phyloP scores from a whole-genome alignment of 2,888 invertebrate genomes.

The Lepetodrilus schrolli region DNA sequence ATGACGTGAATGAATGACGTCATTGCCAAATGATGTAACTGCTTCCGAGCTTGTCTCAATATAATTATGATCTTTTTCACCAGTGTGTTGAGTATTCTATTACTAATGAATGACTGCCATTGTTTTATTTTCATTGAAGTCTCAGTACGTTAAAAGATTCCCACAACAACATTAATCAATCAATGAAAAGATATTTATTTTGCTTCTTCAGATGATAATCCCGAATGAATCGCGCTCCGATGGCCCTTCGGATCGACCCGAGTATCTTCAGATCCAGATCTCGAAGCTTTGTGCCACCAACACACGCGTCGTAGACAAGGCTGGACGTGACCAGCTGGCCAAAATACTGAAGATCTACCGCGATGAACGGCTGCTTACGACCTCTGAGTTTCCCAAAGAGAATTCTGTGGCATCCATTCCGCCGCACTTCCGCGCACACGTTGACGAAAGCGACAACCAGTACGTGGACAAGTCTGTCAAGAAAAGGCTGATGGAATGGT shows the following conservation, averaged over 20 bases:
- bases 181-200: too few relatives aligned
- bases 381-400: conserved; percentile 60
- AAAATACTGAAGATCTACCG: conserved; percentile 86
- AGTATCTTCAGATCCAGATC: conserved; percentile 88
- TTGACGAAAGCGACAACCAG: conserved; percentile 55
- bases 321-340: conserved; percentile 83
- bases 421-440: conserved; percentile 55
- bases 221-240: conserved; percentile 82
- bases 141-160: too few relatives aligned
- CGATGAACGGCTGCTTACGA: conserved; percentile 82
- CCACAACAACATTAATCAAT: too few relatives aligned
- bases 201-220: conserved; percentile 84
- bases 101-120: too few relatives aligned
- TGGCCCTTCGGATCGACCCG: conserved; percentile 89
- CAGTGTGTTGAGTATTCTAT: too few relatives aligned
- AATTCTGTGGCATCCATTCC: conserved; percentile 39
- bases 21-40: too few relatives aligned
- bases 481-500: not conserved
- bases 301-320: conserved; percentile 79
- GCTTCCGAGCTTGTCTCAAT: too few relatives aligned
- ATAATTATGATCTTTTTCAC: too few relatives aligned
- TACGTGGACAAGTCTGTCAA: conserved; percentile 62
- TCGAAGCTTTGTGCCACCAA: conserved; percentile 85
- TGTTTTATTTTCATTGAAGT: too few relatives aligned
- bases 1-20: too few relatives aligned